These are phyloP conservation scores for Malurus leucopterus DNA, from an alignment of 2,797 vertebrate species.

Conservation along the genomic window DNA sequence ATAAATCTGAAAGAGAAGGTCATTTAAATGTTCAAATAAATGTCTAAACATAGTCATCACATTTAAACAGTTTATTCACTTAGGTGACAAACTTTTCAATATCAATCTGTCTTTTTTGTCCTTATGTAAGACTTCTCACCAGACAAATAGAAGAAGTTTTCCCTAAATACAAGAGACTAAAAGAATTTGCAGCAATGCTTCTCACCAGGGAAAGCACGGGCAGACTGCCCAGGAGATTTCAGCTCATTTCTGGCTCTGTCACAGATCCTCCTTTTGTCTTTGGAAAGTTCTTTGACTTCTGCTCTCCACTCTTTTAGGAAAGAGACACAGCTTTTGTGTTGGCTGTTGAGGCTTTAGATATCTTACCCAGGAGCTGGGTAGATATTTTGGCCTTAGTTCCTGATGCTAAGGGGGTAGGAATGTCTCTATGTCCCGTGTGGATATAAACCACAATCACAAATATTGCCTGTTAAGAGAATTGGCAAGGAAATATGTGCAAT, in stretches of 20 bases:
- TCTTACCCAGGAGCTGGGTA: not conserved
- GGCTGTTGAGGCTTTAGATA: not conserved
- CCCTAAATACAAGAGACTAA: not conserved
- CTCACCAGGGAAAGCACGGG: not conserved
- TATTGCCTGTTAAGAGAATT: not conserved
- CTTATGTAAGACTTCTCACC: not conserved
- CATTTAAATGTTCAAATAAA: not conserved
- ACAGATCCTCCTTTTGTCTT: not conserved
- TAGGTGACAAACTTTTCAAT: not conserved
- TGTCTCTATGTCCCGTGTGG: not conserved
- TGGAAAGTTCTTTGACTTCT: not conserved
- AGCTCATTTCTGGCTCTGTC: not conserved
- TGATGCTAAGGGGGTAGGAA: not conserved
- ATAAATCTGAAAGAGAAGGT: not conserved
- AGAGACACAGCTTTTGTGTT: not conserved
- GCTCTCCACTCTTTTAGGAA: not conserved
- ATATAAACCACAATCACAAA: not conserved
- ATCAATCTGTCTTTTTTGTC: not conserved
- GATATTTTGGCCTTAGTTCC: not conserved
- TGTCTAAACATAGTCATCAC: not conserved
- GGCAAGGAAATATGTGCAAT: not conserved
- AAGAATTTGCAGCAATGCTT: not conserved
- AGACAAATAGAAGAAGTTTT: not conserved
- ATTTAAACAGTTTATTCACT: not conserved
- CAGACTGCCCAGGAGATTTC: not conserved